Evolutionary conservation across 2,113 vertebrate genomes (phyloP).

Genomic region (Cynopterus brachyotis): DNA sequence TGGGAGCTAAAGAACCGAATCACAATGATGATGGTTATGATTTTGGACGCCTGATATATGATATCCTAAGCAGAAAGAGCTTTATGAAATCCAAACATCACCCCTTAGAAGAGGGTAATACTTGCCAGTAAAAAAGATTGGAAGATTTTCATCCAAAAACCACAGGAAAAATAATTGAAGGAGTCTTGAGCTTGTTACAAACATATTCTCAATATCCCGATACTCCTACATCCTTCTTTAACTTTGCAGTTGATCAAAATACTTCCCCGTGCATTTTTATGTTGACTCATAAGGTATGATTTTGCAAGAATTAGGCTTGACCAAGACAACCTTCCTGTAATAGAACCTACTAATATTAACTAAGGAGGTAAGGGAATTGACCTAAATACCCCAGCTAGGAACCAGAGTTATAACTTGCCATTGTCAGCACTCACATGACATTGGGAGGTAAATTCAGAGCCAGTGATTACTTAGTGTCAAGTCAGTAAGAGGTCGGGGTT

Average conservation of each 20-base stretch:
- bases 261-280: neutral
- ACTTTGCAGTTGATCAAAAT: conserved; percentile 47
- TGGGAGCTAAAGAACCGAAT: neutral
- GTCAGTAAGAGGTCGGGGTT: neutral
- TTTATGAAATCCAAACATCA: neutral
- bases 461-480: neutral
- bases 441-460: neutral
- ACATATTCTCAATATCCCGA: neutral
- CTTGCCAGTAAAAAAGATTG: neutral
- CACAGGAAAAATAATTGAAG: neutral
- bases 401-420: neutral
- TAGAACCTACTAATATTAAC: conserved; percentile 73
- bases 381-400: conserved; percentile 68
- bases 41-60: neutral
- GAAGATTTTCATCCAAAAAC: neutral
- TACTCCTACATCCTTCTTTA: neutral
- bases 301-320: conserved; percentile 55
- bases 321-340: conserved; percentile 52
- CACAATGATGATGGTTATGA: neutral
- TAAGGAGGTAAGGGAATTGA: conserved; percentile 62
- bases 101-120: neutral
- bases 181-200: neutral
- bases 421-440: neutral
- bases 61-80: neutral
- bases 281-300: conserved; percentile 25